phyloP scores from a whole-genome alignment of 2,888 invertebrate genomes.

The Lampropteryx suffumata region DNA sequence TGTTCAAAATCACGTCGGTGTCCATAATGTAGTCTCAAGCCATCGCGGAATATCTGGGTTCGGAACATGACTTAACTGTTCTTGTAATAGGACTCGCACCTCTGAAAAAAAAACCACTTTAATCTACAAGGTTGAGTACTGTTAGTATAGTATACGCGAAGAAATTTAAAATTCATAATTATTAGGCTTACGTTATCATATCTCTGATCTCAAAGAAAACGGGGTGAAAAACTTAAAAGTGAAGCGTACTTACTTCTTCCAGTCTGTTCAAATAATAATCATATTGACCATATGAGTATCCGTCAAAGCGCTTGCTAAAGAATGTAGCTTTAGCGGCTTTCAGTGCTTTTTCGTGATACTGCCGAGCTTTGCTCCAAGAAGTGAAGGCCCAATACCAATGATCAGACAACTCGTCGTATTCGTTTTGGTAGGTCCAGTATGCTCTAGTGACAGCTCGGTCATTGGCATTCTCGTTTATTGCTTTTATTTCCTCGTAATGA shows the following conservation, averaged over 20 bases:
- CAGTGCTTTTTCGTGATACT: constrained; percentile 3
- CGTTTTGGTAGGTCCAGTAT: constrained; percentile 6
- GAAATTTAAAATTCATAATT: too few relatives aligned
- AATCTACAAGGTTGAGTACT: too few relatives aligned
- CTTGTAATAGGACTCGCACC: constrained; percentile 1
- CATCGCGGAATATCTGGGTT: background rate
- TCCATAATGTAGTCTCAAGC: background rate
- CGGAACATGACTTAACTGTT: background rate
- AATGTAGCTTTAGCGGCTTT: background rate
- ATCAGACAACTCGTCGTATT: background rate
- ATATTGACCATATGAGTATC: background rate
- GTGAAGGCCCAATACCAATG: constrained; percentile 15
- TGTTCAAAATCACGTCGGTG: too few relatives aligned
- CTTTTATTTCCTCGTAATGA: constrained; percentile 3
- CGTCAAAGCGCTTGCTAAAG: background rate
- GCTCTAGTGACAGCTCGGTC: background rate
- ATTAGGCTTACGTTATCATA: too few relatives aligned
- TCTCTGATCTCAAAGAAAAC: too few relatives aligned
- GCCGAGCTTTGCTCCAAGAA: background rate
- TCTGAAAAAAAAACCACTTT: constrained; percentile 10
- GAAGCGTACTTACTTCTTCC: background rate
- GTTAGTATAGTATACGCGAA: too few relatives aligned
- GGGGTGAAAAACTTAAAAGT: background rate
- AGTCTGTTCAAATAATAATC: constrained; percentile 4
- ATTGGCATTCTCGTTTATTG: constrained; percentile 10